phyloP scores from a whole-genome alignment of 2,888 invertebrate genomes.

The Eupithecia dodoneata region DNA sequence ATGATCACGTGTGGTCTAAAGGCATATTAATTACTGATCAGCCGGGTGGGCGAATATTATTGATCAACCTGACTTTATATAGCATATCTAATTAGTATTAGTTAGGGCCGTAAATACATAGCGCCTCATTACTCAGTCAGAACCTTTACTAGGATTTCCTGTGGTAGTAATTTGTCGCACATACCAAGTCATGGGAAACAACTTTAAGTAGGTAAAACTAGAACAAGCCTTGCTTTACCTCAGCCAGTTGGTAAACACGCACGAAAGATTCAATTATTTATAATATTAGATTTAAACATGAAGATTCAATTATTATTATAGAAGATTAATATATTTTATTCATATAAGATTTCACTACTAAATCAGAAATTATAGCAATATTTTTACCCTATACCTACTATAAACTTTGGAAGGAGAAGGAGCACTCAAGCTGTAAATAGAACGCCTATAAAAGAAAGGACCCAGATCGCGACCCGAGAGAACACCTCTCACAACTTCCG shows the following conservation, averaged over 20 bases:
- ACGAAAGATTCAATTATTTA: neutral
- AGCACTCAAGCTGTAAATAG: slow-evolving; percentile 30
- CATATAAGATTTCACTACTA: no score
- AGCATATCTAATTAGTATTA: slow-evolving; percentile 25
- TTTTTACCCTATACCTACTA: neutral
- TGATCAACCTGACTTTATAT: slow-evolving; percentile 23
- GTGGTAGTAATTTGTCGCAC: slow-evolving; percentile 21
- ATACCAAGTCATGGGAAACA: slow-evolving; percentile 16
- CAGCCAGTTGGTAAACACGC: neutral
- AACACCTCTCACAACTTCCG: slow-evolving; percentile 61
- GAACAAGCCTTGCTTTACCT: slow-evolving; percentile 4
- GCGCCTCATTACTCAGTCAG: slow-evolving; percentile 23
- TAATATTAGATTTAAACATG: no score
- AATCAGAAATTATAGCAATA: neutral
- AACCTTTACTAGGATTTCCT: slow-evolving; percentile 22
- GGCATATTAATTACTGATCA: slow-evolving; percentile 41
- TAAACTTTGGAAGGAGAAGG: slow-evolving; percentile 4
- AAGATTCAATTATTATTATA: no score
- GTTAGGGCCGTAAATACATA: slow-evolving; percentile 15
- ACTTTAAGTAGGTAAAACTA: slow-evolving; percentile 7
- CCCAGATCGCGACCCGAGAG: slow-evolving; percentile 42
- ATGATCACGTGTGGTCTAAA: slow-evolving; percentile 44
- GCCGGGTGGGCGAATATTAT: slow-evolving; percentile 34
- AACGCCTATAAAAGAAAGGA: slow-evolving; percentile 44
- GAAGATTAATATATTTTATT: no score